Base-by-base conservation (phyloP, 2,113 vertebrate species). In the Macquaria australasica region DNA sequence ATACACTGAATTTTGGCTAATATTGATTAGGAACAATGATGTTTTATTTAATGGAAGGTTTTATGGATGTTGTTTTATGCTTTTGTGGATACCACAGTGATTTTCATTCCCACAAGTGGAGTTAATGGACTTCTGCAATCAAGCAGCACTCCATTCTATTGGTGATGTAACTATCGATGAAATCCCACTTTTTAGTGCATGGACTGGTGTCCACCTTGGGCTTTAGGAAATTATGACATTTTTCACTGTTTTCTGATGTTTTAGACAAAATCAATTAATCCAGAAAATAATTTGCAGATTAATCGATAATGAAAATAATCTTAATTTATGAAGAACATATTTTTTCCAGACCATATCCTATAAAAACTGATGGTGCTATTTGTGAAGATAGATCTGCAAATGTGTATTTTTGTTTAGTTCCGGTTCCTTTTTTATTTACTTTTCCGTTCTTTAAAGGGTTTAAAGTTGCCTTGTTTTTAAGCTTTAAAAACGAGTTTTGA, bases 51-150 rank as follows among this genome's bases (percentile, higher is more conserved):
- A 71, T 75, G 28, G 48, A 18, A 11, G 28, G 18, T 16, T 87
- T 84, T 66, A 58, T 50, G 55, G 72, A 48, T 50, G 69, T 50
- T 43, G 66, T 71, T 64, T 51, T 25, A 72, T 79, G 78, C 60
- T 58, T 88, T 77, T 80, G 74, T 71, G 74, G 81, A 64, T 50
- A 21, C 50, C 50, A 20, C 51, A 1, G 8, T 23, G 51, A 25
- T 50, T 88, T 77, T 51, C 20, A 34, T 62, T 82, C 10, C 59
- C 2, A 34, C 11, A 34, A 85, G 59, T 68, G 48, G 67, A 76
- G 20, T 7, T 81, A 83, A 88, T 88, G 81, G 89, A 85, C 63
- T 45, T 72, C 45, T 85, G 60, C 50, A 78, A 89, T 91, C 59
- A 86, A 64, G 34, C 70, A 21, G 20, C 1, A 6, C 25, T 18